Base-by-base conservation (phyloP, 2,888 invertebrate genomes). In the Sicus ferrugineus region DNA sequence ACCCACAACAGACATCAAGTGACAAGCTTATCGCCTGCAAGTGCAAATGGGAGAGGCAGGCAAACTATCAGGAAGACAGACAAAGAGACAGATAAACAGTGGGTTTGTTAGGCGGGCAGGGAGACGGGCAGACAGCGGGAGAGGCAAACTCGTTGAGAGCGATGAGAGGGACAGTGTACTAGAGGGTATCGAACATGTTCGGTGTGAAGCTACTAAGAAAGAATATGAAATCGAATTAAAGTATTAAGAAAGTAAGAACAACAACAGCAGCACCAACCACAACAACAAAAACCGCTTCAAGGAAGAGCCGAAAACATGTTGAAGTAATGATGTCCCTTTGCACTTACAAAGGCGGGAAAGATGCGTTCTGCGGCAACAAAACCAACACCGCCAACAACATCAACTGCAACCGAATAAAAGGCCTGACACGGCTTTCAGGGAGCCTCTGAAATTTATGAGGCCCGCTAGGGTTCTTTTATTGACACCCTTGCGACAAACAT, bases 391-490 rank as follows among this genome's bases (percentile, higher is more conserved):
- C 7, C 46, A 46, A 5, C 9, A 9, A 46, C 46, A 46, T n/a
- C 46, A 46, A 16, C 46, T 21, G 7, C 50, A 21, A 52, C 7
- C 2, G 21, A 21, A 5, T 19, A 23, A 26, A 26, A 6, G 26
- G 5, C 21, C 9, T 11, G 52, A 11, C 26, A 26, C 54, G 7
- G 5, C 26, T 54, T 50, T 50, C 9, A 56, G 31, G 79, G 80
- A 79, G 78, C 79, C 77, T 76, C 75, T 75, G 76, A 74, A 77
- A 80, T 79, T 77, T 80, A 80, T 80, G 79, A n/a, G 48, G 76
- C 79, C 80, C 79, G 80, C 80, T 73, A 77, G 73, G 80, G 80
- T 76, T 56, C 46, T 42, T 65, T 78, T 79, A 80, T 81, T 79
- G 81, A 80, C 79, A 80, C 81, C 80, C 80, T 78, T 80, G 81